These are phyloP conservation scores for Sigmodon hispidus DNA, from an alignment of 2,113 vertebrate species.

Conservation along the genomic window DNA sequence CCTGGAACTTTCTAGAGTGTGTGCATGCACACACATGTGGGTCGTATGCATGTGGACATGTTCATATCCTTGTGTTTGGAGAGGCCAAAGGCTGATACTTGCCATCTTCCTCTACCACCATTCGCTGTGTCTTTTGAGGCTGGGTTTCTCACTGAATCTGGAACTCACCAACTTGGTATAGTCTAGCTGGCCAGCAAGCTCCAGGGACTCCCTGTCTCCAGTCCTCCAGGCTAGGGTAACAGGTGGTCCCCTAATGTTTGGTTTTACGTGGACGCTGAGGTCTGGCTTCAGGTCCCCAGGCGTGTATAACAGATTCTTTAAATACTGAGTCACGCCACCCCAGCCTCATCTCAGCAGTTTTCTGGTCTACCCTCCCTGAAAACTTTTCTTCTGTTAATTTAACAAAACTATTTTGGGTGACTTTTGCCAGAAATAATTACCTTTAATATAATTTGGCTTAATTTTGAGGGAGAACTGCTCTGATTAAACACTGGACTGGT, in stretches of 20 bases:
- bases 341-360: not conserved
- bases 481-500: slow-evolving; percentile 43
- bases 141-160: not conserved
- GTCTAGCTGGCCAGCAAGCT: not conserved
- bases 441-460: slow-evolving; percentile 42
- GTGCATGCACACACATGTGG: not conserved
- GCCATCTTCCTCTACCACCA: not conserved
- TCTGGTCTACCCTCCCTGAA: not conserved
- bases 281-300: not conserved
- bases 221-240: not conserved
- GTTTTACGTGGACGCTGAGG: not conserved
- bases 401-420: slow-evolving; percentile 36
- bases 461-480: not conserved
- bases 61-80: not conserved
- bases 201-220: not conserved
- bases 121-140: not conserved
- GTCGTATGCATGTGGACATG: not conserved
- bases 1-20: not conserved
- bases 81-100: no score
- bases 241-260: no score
- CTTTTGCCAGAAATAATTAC: slow-evolving; percentile 11
- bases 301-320: no score
- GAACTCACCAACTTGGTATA: not conserved
- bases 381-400: slow-evolving; percentile 37
- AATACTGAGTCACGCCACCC: not conserved